These are phyloP conservation scores for Megalops atlanticus DNA, from an alignment of 2,113 vertebrate genomes.

Conservation along the genomic window DNA sequence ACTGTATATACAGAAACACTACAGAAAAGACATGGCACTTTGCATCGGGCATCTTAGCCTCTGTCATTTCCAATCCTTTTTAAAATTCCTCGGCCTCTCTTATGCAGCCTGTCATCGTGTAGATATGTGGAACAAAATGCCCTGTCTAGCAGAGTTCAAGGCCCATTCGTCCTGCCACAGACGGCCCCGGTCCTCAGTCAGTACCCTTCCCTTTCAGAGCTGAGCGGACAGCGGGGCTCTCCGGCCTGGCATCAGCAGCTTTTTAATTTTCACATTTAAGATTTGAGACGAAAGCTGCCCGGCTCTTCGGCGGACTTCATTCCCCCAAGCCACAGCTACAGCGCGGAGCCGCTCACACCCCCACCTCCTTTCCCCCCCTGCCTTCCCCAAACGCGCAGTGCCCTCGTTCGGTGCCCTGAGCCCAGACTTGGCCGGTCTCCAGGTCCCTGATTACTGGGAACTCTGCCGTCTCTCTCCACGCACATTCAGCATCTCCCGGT, in stretches of 20 bases:
- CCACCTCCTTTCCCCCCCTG: no score
- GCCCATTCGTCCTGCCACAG: not conserved
- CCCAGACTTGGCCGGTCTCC: not conserved
- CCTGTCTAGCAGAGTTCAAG: not conserved
- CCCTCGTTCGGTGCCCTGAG: no score
- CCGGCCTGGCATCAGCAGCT: not conserved
- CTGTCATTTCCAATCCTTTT: not conserved
- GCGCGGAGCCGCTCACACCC: no score
- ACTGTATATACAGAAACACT: not conserved
- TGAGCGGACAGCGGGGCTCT: no score
- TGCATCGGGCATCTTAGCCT: not conserved
- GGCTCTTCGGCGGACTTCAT: no score
- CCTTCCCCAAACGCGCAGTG: no score
- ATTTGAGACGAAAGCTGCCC: not conserved
- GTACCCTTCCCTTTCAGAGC: not conserved
- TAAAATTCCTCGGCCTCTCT: not conserved
- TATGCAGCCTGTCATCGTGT: not conserved
- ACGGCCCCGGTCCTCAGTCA: not conserved
- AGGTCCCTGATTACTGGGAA: conserved; percentile 41
- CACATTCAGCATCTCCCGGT: conserved; percentile 55
- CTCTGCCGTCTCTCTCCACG: conserved; percentile 47
- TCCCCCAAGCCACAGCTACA: no score
- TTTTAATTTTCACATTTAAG: no score
- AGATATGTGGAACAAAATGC: not conserved
- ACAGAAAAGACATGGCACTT: no score